Conservation (phyloP, 2,797 vertebrate species). For the Enteromius afrohamiltoni region DNA sequence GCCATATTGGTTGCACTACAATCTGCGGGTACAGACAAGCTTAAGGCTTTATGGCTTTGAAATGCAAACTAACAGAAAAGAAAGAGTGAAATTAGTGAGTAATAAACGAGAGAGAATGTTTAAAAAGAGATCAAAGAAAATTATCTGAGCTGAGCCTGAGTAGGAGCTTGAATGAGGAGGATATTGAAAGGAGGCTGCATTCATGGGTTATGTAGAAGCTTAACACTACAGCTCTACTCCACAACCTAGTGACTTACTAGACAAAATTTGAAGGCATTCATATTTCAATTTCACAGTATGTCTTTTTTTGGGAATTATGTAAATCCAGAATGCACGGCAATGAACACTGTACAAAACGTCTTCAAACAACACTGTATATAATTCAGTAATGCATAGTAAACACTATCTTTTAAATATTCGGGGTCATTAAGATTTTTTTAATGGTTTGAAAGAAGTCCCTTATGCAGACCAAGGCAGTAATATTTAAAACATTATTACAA, state of each 20-base stretch:
- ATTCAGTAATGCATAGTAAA: background rate
- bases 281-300: background rate
- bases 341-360: background rate
- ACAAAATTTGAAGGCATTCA: background rate
- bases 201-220: background rate
- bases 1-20: constrained; percentile 20
- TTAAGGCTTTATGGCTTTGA: constrained; percentile 41
- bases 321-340: background rate
- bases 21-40: constrained; percentile 36
- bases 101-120: background rate
- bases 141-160: background rate
- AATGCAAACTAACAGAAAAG: constrained; percentile 43
- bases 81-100: background rate
- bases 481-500: background rate
- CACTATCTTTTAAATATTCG: background rate
- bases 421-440: background rate
- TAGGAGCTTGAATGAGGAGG: background rate
- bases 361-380: background rate
- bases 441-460: background rate
- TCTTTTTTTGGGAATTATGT: background rate
- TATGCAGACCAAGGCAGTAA: background rate
- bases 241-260: background rate
- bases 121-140: background rate
- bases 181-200: background rate
- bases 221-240: background rate